Evolutionary conservation across 2,888 invertebrate species (phyloP).

Genomic region (Pseudanteris insignis): DNA sequence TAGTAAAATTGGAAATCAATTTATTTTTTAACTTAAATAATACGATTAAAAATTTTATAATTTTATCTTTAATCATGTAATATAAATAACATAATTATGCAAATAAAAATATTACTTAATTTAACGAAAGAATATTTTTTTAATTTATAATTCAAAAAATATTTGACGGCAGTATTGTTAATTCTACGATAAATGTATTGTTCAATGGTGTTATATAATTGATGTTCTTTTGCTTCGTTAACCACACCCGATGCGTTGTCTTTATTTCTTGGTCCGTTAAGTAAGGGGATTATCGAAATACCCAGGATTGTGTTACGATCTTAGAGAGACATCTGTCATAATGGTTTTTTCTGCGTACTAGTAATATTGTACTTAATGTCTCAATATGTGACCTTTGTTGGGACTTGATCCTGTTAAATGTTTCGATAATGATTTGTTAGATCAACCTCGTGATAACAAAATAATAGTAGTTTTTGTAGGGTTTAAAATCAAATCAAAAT

Average conservation of each 20-base stretch:
- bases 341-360: conserved; percentile 8
- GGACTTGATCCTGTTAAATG: conserved; percentile 10
- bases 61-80: neutral
- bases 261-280: conserved; percentile 16
- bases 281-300: conserved; percentile 23
- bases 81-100: neutral
- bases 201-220: no score
- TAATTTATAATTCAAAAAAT: no score
- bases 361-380: conserved; percentile 20
- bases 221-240: conserved; percentile 10
- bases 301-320: conserved; percentile 12
- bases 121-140: no score
- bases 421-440: conserved; percentile 8
- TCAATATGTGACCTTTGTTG: conserved; percentile 21
- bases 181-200: no score
- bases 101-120: no score
- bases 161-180: no score
- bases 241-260: conserved; percentile 4
- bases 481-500: no score
- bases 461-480: no score
- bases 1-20: no score
- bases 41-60: no score
- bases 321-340: conserved; percentile 28
- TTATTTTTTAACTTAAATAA: no score
- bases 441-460: neutral